phyloP scores from a whole-genome alignment of 2,797 vertebrate species.

The Sebastes variabilis region DNA sequence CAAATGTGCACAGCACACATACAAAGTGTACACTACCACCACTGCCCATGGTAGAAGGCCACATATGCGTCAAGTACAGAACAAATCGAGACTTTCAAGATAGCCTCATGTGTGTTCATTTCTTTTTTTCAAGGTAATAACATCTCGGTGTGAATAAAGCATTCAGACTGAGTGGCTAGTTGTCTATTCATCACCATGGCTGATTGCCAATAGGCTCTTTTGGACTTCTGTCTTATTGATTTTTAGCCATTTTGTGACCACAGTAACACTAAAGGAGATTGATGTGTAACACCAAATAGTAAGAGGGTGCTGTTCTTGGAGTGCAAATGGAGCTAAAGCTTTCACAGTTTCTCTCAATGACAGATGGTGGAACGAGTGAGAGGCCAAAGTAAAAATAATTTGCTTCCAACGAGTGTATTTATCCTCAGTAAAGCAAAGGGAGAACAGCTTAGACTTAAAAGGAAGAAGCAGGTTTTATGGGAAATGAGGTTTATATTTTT shows the following conservation, averaged over 20 bases:
- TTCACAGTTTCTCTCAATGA: slow-evolving; percentile 45
- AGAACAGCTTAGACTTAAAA: neutral
- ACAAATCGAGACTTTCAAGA: neutral
- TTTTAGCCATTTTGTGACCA: slow-evolving; percentile 61
- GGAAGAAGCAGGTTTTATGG: neutral
- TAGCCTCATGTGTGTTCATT: neutral
- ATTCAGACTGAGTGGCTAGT: slow-evolving; percentile 19
- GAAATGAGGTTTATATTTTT: neutral
- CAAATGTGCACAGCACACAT: neutral
- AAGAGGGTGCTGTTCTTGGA: slow-evolving; percentile 37
- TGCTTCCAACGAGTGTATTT: slow-evolving; percentile 6
- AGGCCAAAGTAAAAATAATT: slow-evolving; percentile 9
- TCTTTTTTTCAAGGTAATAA: slow-evolving; percentile 21
- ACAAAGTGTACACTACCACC: neutral
- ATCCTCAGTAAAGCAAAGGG: neutral
- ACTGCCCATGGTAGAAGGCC: neutral
- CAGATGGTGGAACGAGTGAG: slow-evolving; percentile 1
- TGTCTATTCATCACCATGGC: slow-evolving; percentile 53
- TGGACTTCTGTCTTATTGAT: slow-evolving; percentile 60
- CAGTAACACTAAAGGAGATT: slow-evolving; percentile 61
- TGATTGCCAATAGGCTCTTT: slow-evolving; percentile 53
- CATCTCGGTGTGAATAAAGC: slow-evolving; percentile 17
- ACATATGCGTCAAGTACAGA: neutral
- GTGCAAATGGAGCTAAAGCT: slow-evolving; percentile 53
- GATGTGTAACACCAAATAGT: slow-evolving; percentile 46